Base-by-base conservation (phyloP, 1,140 invertebrate species). In the Drosophila lini region DNA sequence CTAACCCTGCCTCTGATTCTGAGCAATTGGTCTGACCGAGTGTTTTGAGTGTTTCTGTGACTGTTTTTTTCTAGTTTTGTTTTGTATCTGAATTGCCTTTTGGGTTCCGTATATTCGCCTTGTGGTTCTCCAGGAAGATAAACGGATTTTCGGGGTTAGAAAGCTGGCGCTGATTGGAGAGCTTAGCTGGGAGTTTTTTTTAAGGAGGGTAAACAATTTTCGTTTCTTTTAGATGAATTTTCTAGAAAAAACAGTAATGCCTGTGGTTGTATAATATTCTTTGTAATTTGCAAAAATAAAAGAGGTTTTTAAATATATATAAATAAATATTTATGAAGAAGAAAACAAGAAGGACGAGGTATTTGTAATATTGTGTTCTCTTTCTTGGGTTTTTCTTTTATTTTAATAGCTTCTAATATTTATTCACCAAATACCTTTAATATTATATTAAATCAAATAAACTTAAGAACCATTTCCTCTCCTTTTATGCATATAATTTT, bases 11-110 rank as follows among this genome's bases (percentile, higher is more conserved):
- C 32, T 36, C 11, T 22, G 38, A 15, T 19, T 19, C 32, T 34
- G 25, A 57, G 64, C 41, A 47, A 71, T 68, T 68, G 64, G 25
- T 16, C 61, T 19, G 64, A 45, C 45, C 63, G 61, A 70, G 52
- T 58, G 41, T 71, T 71, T 31, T 59, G 68, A 68, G 60, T 65
- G 64, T 36, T 65, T 42, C 50, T 28, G 45, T 28, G 25, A 25
- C n/a, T 16, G 15, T 16, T 31, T 50, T 28, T 50, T 68, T 50
- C 15, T 44, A 34, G 59, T n/a, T 63, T 3, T 16, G 36, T 42
- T 64, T 38, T n/a, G 36, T 19, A 38, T 41, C 44, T 65, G 61
- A 36, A 31, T 38, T 38, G 22, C 22, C 36, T 32, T 50, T 67
- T 34, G 34, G 19, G 15, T 53, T 13, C 8, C 62, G 38, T 53